These are phyloP conservation scores for Apotomis turbidana DNA, from an alignment of 2,888 invertebrate species.

Conservation along the genomic window DNA sequence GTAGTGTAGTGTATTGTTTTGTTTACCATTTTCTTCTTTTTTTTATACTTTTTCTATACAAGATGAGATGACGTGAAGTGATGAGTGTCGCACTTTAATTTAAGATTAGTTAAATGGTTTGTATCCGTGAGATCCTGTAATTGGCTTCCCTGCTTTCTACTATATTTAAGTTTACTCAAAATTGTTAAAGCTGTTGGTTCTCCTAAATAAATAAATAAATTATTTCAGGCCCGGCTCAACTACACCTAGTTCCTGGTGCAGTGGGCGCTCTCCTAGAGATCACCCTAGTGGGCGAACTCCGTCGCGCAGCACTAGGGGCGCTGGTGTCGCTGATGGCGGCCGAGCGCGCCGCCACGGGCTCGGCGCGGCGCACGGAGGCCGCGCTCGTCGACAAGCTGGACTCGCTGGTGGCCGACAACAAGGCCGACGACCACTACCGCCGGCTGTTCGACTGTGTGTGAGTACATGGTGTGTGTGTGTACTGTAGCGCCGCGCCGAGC, in stretches of 20 bases:
- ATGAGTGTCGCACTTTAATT: no score
- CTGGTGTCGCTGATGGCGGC: constrained; percentile 98
- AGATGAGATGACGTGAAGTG: no score
- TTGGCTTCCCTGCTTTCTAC: no score
- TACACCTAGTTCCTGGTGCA: constrained; percentile 95
- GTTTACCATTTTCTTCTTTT: no score
- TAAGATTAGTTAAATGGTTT: no score
- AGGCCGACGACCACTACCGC: constrained; percentile 96
- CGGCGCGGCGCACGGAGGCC: constrained; percentile 95
- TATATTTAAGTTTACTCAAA: no score
- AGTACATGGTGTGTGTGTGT: constrained; percentile 1
- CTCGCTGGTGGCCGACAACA: constrained; percentile 95
- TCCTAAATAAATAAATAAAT: no score
- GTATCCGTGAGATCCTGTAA: no score
- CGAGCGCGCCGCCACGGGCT: constrained; percentile 91
- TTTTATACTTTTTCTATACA: no score
- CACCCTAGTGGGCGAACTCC: constrained; percentile 94
- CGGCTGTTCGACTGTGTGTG: constrained; percentile 89
- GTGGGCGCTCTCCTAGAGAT: constrained; percentile 97
- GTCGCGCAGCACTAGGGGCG: constrained; percentile 95
- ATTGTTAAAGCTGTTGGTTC: no score
- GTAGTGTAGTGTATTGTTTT: no score
- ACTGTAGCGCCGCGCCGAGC: no score
- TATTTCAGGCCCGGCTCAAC: constrained; percentile 88
- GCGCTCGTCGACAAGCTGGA: constrained; percentile 97